phyloP scores from a whole-genome alignment of 2,888 invertebrate species.

The Lasioglossum marginatum region DNA sequence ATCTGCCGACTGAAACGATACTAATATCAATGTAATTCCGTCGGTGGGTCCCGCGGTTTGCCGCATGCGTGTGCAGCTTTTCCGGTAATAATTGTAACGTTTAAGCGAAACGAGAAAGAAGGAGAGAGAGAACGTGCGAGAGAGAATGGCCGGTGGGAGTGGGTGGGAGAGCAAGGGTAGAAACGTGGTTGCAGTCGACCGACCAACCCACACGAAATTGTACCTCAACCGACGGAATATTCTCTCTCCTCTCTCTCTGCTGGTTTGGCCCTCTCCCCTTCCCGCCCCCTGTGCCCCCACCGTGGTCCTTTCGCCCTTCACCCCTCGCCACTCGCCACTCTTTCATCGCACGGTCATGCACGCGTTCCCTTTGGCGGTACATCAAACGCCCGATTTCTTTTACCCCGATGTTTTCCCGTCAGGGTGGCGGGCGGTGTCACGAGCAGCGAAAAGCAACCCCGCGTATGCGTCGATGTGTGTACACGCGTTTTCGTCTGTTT shows the following conservation, averaged over 20 bases:
- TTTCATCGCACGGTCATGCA: slow-evolving; percentile 41
- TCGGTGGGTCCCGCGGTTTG: slow-evolving; percentile 77
- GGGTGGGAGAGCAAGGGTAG: slow-evolving; percentile 38
- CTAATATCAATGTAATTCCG: slow-evolving; percentile 83
- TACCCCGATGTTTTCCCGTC: slow-evolving; percentile 72
- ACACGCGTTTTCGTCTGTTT: slow-evolving; percentile 3
- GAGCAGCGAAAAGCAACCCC: slow-evolving; percentile 70
- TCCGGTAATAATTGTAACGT: slow-evolving; percentile 78
- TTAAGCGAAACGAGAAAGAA: slow-evolving; percentile 64
- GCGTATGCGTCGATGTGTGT: slow-evolving; percentile 9
- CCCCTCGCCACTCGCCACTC: slow-evolving; percentile 30
- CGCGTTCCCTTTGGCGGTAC: slow-evolving; percentile 80
- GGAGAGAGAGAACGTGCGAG: neutral
- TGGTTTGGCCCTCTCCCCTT: slow-evolving; percentile 31
- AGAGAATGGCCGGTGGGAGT: slow-evolving; percentile 18
- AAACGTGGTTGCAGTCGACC: slow-evolving; percentile 70
- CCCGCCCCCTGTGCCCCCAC: neutral
- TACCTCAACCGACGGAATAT: slow-evolving; percentile 66
- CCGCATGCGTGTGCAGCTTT: slow-evolving; percentile 77
- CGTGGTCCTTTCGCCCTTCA: slow-evolving; percentile 2
- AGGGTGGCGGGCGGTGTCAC: slow-evolving; percentile 75
- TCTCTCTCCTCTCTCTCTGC: slow-evolving; percentile 49
- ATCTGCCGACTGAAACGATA: slow-evolving; percentile 79
- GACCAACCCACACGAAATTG: slow-evolving; percentile 69
- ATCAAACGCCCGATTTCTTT: slow-evolving; percentile 83